Base-by-base conservation (phyloP, 2,113 vertebrate genomes). In the Amia ocellicauda region DNA sequence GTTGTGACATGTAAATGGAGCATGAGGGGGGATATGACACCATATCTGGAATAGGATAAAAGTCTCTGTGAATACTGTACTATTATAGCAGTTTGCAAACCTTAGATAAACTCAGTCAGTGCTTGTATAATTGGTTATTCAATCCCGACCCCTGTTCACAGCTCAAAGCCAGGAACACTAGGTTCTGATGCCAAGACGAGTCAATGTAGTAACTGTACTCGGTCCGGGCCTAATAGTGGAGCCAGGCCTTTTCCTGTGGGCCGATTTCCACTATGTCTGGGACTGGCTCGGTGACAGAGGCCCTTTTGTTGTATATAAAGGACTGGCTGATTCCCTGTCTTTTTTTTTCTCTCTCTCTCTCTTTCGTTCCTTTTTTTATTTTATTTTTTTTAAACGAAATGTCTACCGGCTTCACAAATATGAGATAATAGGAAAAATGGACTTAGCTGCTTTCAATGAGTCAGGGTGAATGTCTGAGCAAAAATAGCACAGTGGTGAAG, bases 181-280 rank as follows among this genome's bases (percentile, higher is more conserved):
- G 76, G 90, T 88, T 88, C 86, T 79, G 85, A 88, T 97, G 94
- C 92, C 93, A 96, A 92, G 86, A 89, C 83, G 81, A 92, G 90
- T 98, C 90, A 98, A 97, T 97, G 91, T 92, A 88, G 89, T 86
- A 91, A 87, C 92, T 95, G 94, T 97, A 76, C 81, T 90, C 82
- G 78, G 87, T 83, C 85, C 81, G 86, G 86, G 87, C 91, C 86
- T 81, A 77, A 55, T 81, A 74, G 76, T 88, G 89, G 92, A 94
- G 92, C 92, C 93, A 93, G 93, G 88, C 91, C 92, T 91, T 94
- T 98, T 98, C 95, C 95, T 97, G 94, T 94, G 93, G 91, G 93
- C 93, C 85, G 84, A 65, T 85, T 93, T 92, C 92, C 93, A 91
- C 93, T 90, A 88, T 90, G 92, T 91, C 91, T 93, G 93, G 91